Evolutionary conservation across 1,140 invertebrate species (phyloP), one percentile per base, ranked within the genome.

Genomic region (Drosophila orena): DNA sequence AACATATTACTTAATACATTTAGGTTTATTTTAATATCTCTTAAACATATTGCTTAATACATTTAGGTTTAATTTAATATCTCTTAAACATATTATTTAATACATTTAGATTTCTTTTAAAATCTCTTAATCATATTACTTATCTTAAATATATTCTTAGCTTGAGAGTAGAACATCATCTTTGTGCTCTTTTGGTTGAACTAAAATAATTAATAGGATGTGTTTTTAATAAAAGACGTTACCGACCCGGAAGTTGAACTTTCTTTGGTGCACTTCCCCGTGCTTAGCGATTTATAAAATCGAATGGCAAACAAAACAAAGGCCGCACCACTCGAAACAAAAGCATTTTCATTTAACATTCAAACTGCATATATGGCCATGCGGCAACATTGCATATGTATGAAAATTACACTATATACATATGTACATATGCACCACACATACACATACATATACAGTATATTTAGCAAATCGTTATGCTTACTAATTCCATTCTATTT

Each of bases 401-500:
- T 61, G 30, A 8, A 40, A 42, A 59, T 46, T 64, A 14, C 10
- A 22, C 44, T 27, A 20, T 5, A 53, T 49, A 47, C 8, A 30
- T 30, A 30, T 8, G 7, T 2, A 30, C 8, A 30, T 30, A 30
- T 17, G 17, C 17, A 17, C 17, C 27, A 30, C 7, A 30, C 7
- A 7, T 30, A 30, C 7, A 30, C 7, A 7, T 30, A 30, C 30
- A 30, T 30, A 30, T 30, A 30, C 17, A 3, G 0, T 24, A 35
- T 47, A 72, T 15, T 54, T 46, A 49, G 50, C 59, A 38, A 50
- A 43, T 64, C 30, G 42, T 43, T 46, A 53, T 76, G 53, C 42
- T 75, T 75, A 77, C 74, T 77, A 77, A 77, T 77, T 75, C 58
- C 71, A 75, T 73, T 65, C 40, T 66, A 66, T 65, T 68, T 65